phyloP scores from a whole-genome alignment of 1,140 invertebrate species.

The Lasioglossum baleicum region DNA sequence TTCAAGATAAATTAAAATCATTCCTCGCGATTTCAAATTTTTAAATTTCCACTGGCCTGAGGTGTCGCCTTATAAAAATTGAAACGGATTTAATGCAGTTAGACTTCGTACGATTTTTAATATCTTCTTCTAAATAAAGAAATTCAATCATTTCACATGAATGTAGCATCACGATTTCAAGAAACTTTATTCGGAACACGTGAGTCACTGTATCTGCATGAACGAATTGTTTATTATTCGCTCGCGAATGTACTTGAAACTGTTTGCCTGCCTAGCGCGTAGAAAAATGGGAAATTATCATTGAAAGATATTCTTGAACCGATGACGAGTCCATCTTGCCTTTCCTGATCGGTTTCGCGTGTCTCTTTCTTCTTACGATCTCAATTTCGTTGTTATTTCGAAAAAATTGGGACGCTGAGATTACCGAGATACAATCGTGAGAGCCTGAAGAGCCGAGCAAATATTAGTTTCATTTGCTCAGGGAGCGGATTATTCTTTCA shows the following conservation, averaged over 20 bases:
- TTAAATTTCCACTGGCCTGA: no score
- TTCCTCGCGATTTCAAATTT: no score
- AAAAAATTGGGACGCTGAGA: not conserved
- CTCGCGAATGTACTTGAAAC: not conserved
- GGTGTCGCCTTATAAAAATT: no score
- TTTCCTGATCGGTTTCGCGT: not conserved
- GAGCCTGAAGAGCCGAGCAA: not conserved
- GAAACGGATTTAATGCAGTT: no score
- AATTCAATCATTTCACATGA: no score
- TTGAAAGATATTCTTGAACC: not conserved
- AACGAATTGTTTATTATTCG: not conserved
- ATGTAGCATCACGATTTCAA: no score
- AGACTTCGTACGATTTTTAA: no score
- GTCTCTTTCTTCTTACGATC: not conserved
- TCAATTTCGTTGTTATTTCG: not conserved
- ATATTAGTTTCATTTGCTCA: not conserved
- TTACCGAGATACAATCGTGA: not conserved
- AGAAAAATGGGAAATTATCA: no score
- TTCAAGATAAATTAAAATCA: no score
- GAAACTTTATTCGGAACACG: no score
- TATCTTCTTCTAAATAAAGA: no score
- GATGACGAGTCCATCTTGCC: not conserved
- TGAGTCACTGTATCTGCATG: no score
- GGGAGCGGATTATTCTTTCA: not conserved
- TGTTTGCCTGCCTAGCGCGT: not conserved